phyloP scores from a whole-genome alignment of 2,113 vertebrate genomes.

The Dipodomys spectabilis region DNA sequence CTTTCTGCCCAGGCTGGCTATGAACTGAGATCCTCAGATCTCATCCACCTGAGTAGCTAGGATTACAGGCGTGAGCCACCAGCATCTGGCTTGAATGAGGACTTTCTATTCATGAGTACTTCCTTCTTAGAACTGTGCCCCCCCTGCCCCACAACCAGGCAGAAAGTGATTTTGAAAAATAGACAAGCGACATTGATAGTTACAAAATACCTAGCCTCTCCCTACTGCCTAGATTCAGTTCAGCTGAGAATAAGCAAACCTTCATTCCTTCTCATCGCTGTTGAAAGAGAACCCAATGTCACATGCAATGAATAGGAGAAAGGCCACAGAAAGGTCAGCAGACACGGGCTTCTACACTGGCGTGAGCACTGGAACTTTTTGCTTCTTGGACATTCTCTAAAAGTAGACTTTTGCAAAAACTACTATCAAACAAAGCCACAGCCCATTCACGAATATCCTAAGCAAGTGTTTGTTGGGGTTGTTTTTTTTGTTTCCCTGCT shows the following conservation, averaged over 20 bases:
- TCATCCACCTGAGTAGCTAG: too few species aligned
- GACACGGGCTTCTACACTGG: not conserved
- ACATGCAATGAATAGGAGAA: not conserved
- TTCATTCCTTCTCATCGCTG: not conserved
- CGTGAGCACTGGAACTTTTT: not conserved
- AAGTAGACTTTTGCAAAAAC: not conserved
- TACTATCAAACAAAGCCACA: not conserved
- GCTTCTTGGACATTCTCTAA: not conserved
- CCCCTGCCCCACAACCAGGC: too few species aligned
- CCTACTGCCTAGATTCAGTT: not conserved
- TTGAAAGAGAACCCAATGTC: not conserved
- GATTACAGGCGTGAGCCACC: too few species aligned
- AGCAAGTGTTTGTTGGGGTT: not conserved
- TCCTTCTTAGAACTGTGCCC: too few species aligned
- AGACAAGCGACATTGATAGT: not conserved
- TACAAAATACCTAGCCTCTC: too few species aligned
- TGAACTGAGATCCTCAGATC: too few species aligned
- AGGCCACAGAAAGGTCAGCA: not conserved
- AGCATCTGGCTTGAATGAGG: too few species aligned
- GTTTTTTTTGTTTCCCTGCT: not conserved
- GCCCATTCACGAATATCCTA: not conserved
- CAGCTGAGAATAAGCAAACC: not conserved
- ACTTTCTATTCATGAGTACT: too few species aligned
- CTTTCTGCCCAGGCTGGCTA: too few species aligned
- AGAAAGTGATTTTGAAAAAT: not conserved